A percentile compares a stretch with the other conserved stretches of the same genome.
These are phyloP conservation scores for Protodeltote pygarga DNA, from an alignment of 2,888 invertebrate species.

Conservation along the genomic window DNA sequence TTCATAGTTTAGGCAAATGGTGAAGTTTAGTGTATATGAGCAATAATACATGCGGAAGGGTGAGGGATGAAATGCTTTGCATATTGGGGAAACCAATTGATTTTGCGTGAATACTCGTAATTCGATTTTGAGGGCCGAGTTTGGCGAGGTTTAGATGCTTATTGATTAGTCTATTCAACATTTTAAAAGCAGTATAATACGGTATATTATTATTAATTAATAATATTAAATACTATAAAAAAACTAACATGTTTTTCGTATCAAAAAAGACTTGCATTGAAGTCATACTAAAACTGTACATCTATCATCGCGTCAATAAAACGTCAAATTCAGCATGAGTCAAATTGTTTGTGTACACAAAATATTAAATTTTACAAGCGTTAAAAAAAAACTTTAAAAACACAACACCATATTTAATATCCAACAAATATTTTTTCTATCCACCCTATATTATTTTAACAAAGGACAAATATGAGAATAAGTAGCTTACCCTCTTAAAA, in stretches of 20 bases:
- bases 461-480: conserved; percentile 59
- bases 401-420: conserved; percentile 4
- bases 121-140: conserved; percentile 29
- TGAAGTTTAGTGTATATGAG: conserved; percentile 65
- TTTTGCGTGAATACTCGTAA: conserved; percentile 33
- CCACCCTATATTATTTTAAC: conserved; percentile 25
- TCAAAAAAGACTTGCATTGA: too few species aligned
- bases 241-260: too few species aligned
- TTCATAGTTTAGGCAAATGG: conserved; percentile 75
- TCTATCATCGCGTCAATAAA: too few species aligned
- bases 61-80: conserved; percentile 39
- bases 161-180: conserved; percentile 10
- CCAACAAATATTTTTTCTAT: conserved; percentile 28
- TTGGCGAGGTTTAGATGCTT: conserved; percentile 4
- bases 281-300: too few species aligned
- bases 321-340: too few species aligned
- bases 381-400: conserved; percentile 9
- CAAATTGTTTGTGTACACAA: too few species aligned
- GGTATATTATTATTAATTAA: too few species aligned
- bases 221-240: too few species aligned
- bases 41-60: conserved; percentile 48
- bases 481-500: conserved; percentile 65
- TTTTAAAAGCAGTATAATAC: too few species aligned
- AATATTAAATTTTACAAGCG: not conserved
- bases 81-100: conserved; percentile 50